Conservation (phyloP, 2,888 invertebrate species). For the Heliconius charithonia region DNA sequence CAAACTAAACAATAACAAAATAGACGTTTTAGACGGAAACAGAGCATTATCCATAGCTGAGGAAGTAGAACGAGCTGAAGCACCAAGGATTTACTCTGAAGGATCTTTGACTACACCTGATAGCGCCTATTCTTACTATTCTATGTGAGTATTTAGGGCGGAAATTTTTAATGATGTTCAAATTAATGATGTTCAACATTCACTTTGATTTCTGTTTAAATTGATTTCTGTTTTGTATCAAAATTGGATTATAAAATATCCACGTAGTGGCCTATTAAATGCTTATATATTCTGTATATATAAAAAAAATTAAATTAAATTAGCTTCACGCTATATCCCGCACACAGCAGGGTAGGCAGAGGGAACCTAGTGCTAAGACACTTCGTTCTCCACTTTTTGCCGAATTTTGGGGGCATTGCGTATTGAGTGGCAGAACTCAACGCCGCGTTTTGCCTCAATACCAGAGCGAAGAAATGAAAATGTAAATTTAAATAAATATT, state of each 20-base stretch:
- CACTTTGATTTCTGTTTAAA: neutral
- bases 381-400: too few species aligned
- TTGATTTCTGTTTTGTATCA: neutral
- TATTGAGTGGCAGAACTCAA: too few species aligned
- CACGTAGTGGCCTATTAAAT: too few species aligned
- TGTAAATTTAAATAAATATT: too few species aligned
- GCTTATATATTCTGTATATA: too few species aligned
- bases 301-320: too few species aligned
- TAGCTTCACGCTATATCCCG: too few species aligned
- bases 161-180: neutral
- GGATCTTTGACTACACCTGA: conserved; percentile 76
- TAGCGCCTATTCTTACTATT: conserved; percentile 76
- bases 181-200: neutral
- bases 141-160: conserved; percentile 64
- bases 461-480: too few species aligned
- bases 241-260: neutral
- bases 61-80: conserved; percentile 90
- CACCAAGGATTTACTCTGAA: conserved; percentile 82
- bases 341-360: too few species aligned
- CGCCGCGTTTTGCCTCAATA: too few species aligned
- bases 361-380: too few species aligned
- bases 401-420: too few species aligned
- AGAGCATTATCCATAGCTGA: conserved; percentile 90
- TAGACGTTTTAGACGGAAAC: conserved; percentile 87
- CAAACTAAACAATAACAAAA: conserved; percentile 82